These are phyloP conservation scores for Schizotus pectinicornis DNA, from an alignment of 2,888 invertebrate species.

Conservation along the genomic window DNA sequence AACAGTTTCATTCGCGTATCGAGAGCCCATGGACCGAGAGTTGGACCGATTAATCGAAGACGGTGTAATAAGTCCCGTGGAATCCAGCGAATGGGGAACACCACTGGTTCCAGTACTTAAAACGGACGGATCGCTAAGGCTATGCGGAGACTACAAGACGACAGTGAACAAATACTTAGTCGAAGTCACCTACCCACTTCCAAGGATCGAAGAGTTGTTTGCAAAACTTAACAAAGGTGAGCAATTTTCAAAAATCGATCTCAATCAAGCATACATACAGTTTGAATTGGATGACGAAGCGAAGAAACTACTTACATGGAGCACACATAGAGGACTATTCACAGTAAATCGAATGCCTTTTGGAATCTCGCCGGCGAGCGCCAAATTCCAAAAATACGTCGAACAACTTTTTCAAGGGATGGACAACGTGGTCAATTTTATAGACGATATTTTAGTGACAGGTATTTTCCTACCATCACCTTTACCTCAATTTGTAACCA, in stretches of 20 bases:
- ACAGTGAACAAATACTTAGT: conserved; percentile 9
- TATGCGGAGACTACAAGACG: neutral
- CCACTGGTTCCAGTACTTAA: neutral
- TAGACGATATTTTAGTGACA: conserved; percentile 47
- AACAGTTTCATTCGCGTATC: no score
- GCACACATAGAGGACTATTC: conserved; percentile 49
- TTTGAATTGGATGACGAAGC: conserved; percentile 42
- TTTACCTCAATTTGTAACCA: no score
- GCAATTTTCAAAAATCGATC: conserved; percentile 1
- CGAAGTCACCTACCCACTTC: conserved; percentile 27
- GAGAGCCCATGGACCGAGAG: no score
- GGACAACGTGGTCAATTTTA: conserved; percentile 41
- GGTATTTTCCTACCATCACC: conserved; percentile 36
- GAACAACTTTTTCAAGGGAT: conserved; percentile 47
- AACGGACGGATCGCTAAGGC: neutral
- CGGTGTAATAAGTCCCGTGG: no score
- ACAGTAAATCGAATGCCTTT: conserved; percentile 47
- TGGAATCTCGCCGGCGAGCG: conserved; percentile 45
- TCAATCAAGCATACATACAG: conserved; percentile 47
- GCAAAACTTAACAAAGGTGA: no score
- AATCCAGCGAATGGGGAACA: no score
- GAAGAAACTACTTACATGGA: conserved; percentile 39
- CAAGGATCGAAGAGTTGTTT: conserved; percentile 17
- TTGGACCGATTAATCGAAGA: no score
- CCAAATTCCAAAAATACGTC: conserved; percentile 48